These are phyloP conservation scores for Chymomyza amoena DNA, from an alignment of 2,888 invertebrate species.

Conservation along the genomic window DNA sequence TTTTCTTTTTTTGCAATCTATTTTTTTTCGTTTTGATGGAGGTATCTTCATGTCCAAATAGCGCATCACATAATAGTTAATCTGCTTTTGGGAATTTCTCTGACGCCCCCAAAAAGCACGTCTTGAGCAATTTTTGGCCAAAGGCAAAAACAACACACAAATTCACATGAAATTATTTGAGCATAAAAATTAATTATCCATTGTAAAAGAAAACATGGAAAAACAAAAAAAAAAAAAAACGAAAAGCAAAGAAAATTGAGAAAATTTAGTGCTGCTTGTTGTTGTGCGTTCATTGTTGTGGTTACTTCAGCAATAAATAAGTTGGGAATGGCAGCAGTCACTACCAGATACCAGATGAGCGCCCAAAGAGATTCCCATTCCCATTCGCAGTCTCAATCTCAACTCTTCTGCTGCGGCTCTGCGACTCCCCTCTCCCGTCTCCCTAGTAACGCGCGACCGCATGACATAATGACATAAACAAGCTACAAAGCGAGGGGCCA, in stretches of 20 bases:
- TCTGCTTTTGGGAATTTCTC: background rate
- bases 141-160: constrained; percentile 1
- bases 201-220: constrained; percentile 14
- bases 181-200: constrained; percentile 32
- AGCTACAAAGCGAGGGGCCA: background rate
- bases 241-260: constrained; percentile 21
- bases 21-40: background rate
- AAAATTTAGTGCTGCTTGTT: constrained; percentile 15
- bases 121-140: background rate
- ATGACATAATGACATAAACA: constrained; percentile 57
- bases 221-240: background rate
- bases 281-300: background rate
- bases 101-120: background rate
- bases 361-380: background rate
- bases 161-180: constrained; percentile 32
- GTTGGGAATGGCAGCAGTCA: background rate
- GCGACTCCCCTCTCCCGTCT: too few species aligned
- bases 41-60: background rate
- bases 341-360: background rate
- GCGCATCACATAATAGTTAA: background rate
- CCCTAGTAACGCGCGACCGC: constrained; percentile 34
- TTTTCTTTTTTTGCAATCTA: background rate
- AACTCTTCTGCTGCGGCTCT: background rate
- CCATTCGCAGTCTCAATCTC: too few species aligned
- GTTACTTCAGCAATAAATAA: background rate